Evolutionary conservation across 2,113 vertebrate species (phyloP), one percentile per base, ranked within the genome.

Genomic region (Ellobius talpinus): DNA sequence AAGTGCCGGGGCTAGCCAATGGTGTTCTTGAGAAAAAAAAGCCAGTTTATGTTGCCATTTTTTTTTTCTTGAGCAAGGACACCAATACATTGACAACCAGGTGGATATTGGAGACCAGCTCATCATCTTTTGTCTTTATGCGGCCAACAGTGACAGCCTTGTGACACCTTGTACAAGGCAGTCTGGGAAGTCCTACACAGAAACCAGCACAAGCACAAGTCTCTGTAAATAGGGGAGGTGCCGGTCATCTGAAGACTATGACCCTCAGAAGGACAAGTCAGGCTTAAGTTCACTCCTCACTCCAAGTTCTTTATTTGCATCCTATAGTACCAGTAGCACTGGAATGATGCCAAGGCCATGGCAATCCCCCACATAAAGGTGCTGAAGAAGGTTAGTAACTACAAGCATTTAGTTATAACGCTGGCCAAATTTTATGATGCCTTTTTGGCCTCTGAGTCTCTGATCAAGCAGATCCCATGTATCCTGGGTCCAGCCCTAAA

Each of bases 31-130:
- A 99, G 98, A 89, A 99, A 99, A 99, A 8, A 99, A 98, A 17
- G 99, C 99, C 13, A 99, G 98, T 89, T 99, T 99, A 0, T 99
- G 99, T 99, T 99, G 99, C 99, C 99, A 99, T 97, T 99, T 99
- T 98, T 99, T 99, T 63, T 66, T 68, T 68, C 99, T 99, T 99
- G 97, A 99, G 99, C 97, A 99, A 97, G 3, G 99, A 99, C 95
- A 99, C 99, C 98, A 99, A 97, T 98, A 99, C 99, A 98, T 99
- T 99, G 95, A 99, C 99, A 50, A 99, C 98, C 93, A 99, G 97
- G 97, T 99, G 99, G 97, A 99, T 99, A 98, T 99, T 99, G 98
- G 99, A 99, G 66, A 99, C 99, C 0, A 99, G 99, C 92, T 99
- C 99, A 0, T 99, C 99, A 65, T 99, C 99, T 0, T 99, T 99